Percentiles rank a stretch among this genome's conserved stretches.
Evolutionary conservation across 2,888 invertebrate genomes (phyloP).

Genomic region (Heliconius cydno): DNA sequence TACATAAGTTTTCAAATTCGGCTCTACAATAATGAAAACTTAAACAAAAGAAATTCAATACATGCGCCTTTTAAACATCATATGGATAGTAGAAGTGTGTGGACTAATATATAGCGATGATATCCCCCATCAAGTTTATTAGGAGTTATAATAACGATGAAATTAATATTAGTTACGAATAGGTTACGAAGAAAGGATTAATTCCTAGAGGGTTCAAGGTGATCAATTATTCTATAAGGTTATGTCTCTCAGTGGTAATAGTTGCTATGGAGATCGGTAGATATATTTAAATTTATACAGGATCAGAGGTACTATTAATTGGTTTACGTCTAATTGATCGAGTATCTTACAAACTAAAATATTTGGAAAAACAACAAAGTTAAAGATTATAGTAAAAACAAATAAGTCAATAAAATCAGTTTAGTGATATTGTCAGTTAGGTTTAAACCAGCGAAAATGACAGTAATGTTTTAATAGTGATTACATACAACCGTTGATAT

Average conservation of each 20-base stretch:
- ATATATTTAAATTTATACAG: slow-evolving; percentile 78
- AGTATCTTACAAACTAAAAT: slow-evolving; percentile 46
- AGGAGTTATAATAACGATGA: slow-evolving; percentile 33
- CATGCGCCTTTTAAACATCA: neutral
- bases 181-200: slow-evolving; percentile 47
- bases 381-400: neutral
- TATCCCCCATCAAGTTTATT: neutral
- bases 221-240: slow-evolving; percentile 64
- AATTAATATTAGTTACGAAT: slow-evolving; percentile 40
- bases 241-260: slow-evolving; percentile 60
- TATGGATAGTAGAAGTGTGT: neutral
- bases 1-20: too few species aligned
- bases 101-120: neutral
- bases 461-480: neutral
- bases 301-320: slow-evolving; percentile 66
- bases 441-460: neutral
- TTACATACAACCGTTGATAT: neutral
- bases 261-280: slow-evolving; percentile 53
- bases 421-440: too few species aligned
- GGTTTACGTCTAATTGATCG: slow-evolving; percentile 76
- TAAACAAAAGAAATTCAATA: too few species aligned
- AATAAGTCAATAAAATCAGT: too few species aligned
- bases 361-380: neutral
- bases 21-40: too few species aligned
- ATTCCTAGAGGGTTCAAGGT: slow-evolving; percentile 43